Evolutionary conservation across 2,888 invertebrate genomes (phyloP).

Genomic region (Sialis fuliginosa): DNA sequence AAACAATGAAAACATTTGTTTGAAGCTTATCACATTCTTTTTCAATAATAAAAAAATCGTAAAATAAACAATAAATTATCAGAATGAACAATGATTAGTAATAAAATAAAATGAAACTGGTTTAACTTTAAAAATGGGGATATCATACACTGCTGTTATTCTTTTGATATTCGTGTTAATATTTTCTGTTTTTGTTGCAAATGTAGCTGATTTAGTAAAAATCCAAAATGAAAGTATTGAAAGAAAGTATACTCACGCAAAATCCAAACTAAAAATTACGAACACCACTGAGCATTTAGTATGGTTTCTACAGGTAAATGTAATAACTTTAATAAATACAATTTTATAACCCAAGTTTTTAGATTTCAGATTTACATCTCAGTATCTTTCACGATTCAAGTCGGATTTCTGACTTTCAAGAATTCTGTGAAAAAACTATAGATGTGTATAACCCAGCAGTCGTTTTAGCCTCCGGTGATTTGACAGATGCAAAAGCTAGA

Average conservation of each 20-base stretch:
- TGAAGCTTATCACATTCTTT: too few relatives aligned
- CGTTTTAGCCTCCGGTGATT: slow-evolving; percentile 72
- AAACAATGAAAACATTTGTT: too few relatives aligned
- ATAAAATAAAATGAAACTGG: too few relatives aligned
- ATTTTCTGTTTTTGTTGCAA: slow-evolving; percentile 48
- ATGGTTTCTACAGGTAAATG: slow-evolving; percentile 60
- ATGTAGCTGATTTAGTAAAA: slow-evolving; percentile 46
- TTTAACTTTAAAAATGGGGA: slow-evolving; percentile 32
- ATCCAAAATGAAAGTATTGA: slow-evolving; percentile 25
- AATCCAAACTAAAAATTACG: slow-evolving; percentile 26
- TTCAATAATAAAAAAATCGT: too few relatives aligned
- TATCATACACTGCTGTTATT: slow-evolving; percentile 41
- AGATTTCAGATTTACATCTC: slow-evolving; percentile 82
- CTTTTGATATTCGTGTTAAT: slow-evolving; percentile 41
- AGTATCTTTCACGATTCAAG: slow-evolving; percentile 63
- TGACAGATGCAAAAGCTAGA: slow-evolving; percentile 71
- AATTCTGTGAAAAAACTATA: slow-evolving; percentile 62
- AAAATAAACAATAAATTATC: too few relatives aligned
- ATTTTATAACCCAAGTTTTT: slow-evolving; percentile 11
- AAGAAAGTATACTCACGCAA: slow-evolving; percentile 5
- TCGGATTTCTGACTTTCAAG: slow-evolving; percentile 56
- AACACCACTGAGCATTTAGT: slow-evolving; percentile 40
- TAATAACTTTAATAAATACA: neutral
- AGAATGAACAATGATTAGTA: too few relatives aligned
- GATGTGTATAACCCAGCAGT: slow-evolving; percentile 52